Evolutionary conservation across 53 echinoderm and acorn worm species (phyloP).

Genomic region (Stichopus horrens): DNA sequence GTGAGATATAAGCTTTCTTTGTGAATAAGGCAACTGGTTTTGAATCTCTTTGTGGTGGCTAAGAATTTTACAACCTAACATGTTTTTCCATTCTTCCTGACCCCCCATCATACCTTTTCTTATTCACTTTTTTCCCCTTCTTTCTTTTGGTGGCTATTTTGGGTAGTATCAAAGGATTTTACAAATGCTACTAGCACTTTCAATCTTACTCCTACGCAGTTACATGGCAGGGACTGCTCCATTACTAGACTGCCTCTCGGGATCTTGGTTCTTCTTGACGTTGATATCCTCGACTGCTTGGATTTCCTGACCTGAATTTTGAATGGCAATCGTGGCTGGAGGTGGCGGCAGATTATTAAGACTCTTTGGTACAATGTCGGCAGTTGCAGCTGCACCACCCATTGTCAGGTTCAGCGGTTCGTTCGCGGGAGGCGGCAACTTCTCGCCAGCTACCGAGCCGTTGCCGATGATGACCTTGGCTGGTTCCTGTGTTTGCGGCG

Average conservation of each 20-base stretch:
- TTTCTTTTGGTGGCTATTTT: no score
- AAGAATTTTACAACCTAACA: neutral
- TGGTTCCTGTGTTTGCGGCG: neutral
- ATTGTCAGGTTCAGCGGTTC: conserved; percentile 40
- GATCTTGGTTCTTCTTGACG: neutral
- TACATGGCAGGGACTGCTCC: neutral
- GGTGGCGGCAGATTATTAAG: neutral
- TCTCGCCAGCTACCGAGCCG: neutral
- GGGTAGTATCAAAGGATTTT: neutral
- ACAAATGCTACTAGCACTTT: neutral
- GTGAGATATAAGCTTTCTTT: neutral
- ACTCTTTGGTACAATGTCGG: neutral
- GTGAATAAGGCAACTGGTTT: conserved; percentile 18
- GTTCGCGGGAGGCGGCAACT: neutral
- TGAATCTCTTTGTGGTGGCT: neutral
- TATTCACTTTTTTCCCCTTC: no score
- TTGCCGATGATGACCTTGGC: conserved; percentile 4
- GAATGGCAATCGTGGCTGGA: neutral
- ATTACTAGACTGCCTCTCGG: neutral
- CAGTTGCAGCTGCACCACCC: neutral
- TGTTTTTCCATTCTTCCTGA: neutral
- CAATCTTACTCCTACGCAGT: neutral
- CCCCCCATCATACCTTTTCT: no score
- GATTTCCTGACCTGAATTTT: neutral
- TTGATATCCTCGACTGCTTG: neutral